A percentile compares a stretch with the other conserved stretches of the same genome.
These are phyloP conservation scores for Achroia grisella DNA, from an alignment of 1,140 invertebrate genomes.

Conservation along the genomic window DNA sequence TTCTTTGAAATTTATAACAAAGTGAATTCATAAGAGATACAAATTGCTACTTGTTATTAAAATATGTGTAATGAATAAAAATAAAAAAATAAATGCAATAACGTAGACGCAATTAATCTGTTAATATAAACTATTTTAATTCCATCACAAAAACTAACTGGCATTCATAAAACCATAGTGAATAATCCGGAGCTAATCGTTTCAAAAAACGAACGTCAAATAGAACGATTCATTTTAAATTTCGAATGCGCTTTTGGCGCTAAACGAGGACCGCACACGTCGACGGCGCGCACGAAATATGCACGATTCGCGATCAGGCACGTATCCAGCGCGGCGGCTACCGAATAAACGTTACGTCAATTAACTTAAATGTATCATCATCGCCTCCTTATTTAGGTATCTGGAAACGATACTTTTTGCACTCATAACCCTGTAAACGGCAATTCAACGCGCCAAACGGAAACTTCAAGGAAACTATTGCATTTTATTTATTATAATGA, in stretches of 20 bases:
- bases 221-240: slow-evolving; percentile 1
- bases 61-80: no score
- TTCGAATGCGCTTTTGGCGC: not conserved
- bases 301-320: slow-evolving; percentile 3
- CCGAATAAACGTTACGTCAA: not conserved
- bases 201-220: slow-evolving; percentile 1
- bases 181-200: not conserved
- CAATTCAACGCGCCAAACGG: no score
- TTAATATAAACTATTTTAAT: no score
- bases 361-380: not conserved
- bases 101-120: no score
- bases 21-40: no score
- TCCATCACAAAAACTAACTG: not conserved
- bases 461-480: no score
- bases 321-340: not conserved
- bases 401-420: no score
- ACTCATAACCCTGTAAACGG: no score
- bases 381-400: not conserved
- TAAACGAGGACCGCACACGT: slow-evolving; percentile 1
- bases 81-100: no score
- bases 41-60: no score
- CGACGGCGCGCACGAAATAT: not conserved
- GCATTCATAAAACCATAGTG: not conserved
- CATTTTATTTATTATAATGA: no score
- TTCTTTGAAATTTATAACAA: no score